These are phyloP conservation scores for Byasa hedistus DNA, from an alignment of 2,888 invertebrate species.

Conservation along the genomic window DNA sequence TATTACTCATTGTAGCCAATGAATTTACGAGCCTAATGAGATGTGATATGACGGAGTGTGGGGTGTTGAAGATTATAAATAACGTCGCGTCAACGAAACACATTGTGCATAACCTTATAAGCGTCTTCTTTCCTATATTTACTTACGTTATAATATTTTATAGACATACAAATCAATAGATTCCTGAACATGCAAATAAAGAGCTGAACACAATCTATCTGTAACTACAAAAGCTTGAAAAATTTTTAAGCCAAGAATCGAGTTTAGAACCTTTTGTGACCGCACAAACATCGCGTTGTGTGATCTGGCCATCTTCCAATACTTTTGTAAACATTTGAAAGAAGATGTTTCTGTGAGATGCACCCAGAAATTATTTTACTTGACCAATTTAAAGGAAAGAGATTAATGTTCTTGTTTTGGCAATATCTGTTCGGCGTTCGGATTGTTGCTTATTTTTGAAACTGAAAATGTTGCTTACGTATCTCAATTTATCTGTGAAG, in stretches of 20 bases:
- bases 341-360: neutral
- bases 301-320: neutral
- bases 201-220: neutral
- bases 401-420: neutral
- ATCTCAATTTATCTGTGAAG: too few species aligned
- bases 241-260: neutral
- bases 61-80: too few species aligned
- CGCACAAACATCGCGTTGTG: neutral
- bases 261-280: neutral
- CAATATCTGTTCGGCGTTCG: too few species aligned
- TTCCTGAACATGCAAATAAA: neutral
- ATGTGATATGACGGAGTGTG: too few species aligned
- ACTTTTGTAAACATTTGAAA: neutral
- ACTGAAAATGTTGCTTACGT: too few species aligned
- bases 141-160: too few species aligned
- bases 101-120: too few species aligned
- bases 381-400: neutral
- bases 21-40: too few species aligned
- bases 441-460: too few species aligned
- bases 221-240: neutral
- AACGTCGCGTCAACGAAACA: too few species aligned
- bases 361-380: neutral
- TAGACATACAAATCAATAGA: neutral
- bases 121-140: too few species aligned
- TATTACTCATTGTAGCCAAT: too few species aligned